These are phyloP conservation scores for Tribolium freemani DNA, from an alignment of 2,888 invertebrate species.

Conservation along the genomic window DNA sequence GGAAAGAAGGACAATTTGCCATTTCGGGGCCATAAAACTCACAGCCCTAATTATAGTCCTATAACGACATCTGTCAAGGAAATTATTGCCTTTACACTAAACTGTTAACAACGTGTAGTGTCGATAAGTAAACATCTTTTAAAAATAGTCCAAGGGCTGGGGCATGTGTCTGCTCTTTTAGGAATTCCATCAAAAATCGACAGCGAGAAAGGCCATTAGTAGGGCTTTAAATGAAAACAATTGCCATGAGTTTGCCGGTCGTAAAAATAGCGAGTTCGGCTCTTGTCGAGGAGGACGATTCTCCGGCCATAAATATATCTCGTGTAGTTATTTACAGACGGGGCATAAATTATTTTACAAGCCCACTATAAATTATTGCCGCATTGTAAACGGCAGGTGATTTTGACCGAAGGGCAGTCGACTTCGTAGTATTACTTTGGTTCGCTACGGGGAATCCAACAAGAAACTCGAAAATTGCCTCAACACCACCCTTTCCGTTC, in stretches of 20 bases:
- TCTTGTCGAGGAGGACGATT: conserved; percentile 44
- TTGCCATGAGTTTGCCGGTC: conserved; percentile 41
- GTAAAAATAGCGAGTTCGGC: conserved; percentile 45
- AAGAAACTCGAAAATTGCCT: conserved; percentile 33
- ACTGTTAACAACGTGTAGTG: conserved; percentile 40
- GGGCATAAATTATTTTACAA: conserved; percentile 63
- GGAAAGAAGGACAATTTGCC: conserved; percentile 20
- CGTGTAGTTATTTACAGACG: conserved; percentile 58
- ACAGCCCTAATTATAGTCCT: conserved; percentile 37
- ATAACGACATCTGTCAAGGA: conserved; percentile 44
- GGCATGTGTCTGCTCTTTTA: conserved; percentile 20
- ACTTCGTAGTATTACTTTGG: conserved; percentile 23
- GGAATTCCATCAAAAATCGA: conserved; percentile 38
- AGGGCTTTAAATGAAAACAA: conserved; percentile 36
- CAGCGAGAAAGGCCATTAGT: conserved; percentile 29
- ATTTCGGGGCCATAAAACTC: conserved; percentile 30
- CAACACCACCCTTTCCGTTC: conserved; percentile 31
- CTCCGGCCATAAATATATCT: conserved; percentile 44
- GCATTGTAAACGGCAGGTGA: conserved; percentile 62
- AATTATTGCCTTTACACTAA: conserved; percentile 42
- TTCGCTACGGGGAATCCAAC: conserved; percentile 35
- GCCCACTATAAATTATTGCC: conserved; percentile 61
- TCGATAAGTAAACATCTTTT: conserved; percentile 40
- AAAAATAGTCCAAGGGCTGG: conserved; percentile 24
- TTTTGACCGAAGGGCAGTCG: conserved; percentile 45